Percentiles rank a stretch among this genome's conserved stretches.
phyloP scores from a whole-genome alignment of 2,888 invertebrate genomes.

The Syritta pipiens region DNA sequence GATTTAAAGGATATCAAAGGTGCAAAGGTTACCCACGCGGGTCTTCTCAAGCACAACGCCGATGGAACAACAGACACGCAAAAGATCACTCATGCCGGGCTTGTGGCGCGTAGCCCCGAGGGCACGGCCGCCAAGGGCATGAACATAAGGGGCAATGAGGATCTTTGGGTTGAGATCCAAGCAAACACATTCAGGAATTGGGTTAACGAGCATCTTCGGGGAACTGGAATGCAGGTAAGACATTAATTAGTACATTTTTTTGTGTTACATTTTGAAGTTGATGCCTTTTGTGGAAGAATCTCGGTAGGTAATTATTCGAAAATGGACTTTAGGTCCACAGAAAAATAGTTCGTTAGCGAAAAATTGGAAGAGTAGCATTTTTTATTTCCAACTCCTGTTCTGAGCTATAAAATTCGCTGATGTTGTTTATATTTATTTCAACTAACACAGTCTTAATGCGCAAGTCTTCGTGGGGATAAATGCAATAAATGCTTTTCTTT shows the following conservation, averaged over 20 bases:
- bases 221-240: slow-evolving; percentile 85
- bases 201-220: slow-evolving; percentile 95
- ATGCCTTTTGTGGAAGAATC: background rate
- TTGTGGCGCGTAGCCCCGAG: slow-evolving; percentile 93
- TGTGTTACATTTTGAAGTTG: background rate
- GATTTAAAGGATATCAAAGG: slow-evolving; percentile 80
- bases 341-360: too few species aligned
- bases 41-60: slow-evolving; percentile 81
- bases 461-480: too few species aligned
- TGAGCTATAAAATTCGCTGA: too few species aligned
- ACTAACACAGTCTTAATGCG: too few species aligned
- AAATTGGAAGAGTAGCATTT: too few species aligned
- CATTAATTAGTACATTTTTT: slow-evolving; percentile 68
- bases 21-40: slow-evolving; percentile 82
- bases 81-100: slow-evolving; percentile 86
- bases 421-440: too few species aligned
- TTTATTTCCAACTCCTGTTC: too few species aligned
- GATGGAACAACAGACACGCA: slow-evolving; percentile 82
- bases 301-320: too few species aligned
- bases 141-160: slow-evolving; percentile 96
- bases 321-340: too few species aligned
- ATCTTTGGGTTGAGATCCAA: slow-evolving; percentile 97
- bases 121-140: slow-evolving; percentile 97
- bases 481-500: too few species aligned
- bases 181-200: slow-evolving; percentile 98